Evolutionary conservation across 2,113 vertebrate genomes (phyloP).

Genomic region (Python bivittatus): DNA sequence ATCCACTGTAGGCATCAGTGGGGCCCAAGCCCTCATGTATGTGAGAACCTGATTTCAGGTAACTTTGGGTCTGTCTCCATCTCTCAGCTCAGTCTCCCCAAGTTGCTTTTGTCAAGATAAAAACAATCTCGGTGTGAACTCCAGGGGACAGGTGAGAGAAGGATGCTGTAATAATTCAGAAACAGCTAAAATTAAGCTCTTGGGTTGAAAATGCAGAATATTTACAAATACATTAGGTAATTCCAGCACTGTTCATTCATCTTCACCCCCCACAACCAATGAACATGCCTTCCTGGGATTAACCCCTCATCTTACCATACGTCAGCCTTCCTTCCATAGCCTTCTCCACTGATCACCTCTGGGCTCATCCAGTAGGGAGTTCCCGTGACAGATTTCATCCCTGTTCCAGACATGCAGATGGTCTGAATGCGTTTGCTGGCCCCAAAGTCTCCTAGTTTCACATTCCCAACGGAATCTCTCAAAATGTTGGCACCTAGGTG

Average conservation of each 20-base stretch:
- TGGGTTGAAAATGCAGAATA: not conserved
- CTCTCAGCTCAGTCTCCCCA: too few species aligned
- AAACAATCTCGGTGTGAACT: too few species aligned
- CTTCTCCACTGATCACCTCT: conserved; percentile 92
- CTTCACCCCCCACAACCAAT: not conserved
- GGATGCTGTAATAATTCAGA: too few species aligned
- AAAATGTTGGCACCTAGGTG: conserved; percentile 89
- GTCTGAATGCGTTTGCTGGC: conserved; percentile 95
- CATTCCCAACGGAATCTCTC: conserved; percentile 89
- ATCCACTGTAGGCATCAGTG: too few species aligned
- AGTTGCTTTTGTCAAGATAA: too few species aligned
- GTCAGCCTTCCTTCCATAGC: conserved; percentile 90
- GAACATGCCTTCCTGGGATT: not conserved
- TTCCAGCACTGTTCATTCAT: not conserved
- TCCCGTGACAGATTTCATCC: conserved; percentile 92
- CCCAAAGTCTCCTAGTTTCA: conserved; percentile 92
- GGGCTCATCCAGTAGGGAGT: conserved; percentile 97
- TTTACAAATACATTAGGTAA: not conserved
- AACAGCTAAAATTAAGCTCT: not conserved
- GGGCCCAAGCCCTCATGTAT: too few species aligned
- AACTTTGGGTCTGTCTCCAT: too few species aligned
- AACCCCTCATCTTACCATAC: conserved; percentile 81
- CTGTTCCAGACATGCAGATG: conserved; percentile 93
- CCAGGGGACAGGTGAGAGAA: too few species aligned
- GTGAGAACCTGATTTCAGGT: too few species aligned